phyloP scores from a whole-genome alignment of 2,113 vertebrate species.

The Cepphus grylle region DNA sequence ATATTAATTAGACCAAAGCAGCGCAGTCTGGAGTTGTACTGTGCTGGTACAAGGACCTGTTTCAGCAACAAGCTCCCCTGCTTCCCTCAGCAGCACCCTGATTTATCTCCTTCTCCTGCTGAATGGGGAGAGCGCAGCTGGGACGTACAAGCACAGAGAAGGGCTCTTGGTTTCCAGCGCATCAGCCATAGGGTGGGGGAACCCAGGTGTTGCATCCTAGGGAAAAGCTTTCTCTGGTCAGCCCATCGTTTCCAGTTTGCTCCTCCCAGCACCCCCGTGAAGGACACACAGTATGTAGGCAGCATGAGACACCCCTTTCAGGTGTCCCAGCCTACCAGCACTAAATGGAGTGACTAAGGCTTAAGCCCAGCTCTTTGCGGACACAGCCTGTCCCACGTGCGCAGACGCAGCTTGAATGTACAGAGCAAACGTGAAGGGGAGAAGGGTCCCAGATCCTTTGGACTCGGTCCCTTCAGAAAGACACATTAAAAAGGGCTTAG shows the following conservation, averaged over 20 bases:
- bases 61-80: neutral
- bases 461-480: neutral
- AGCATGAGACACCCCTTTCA: neutral
- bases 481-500: neutral
- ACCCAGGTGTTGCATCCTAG: neutral
- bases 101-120: neutral
- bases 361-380: neutral
- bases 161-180: neutral
- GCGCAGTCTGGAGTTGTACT: neutral
- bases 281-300: neutral
- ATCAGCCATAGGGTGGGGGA: neutral
- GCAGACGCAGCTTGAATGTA: fast-evolving
- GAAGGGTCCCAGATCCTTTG: neutral
- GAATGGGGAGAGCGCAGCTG: neutral
- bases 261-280: neutral
- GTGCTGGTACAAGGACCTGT: neutral
- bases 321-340: neutral
- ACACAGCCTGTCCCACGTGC: neutral
- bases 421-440: fast-evolving
- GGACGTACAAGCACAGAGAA: neutral
- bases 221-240: neutral
- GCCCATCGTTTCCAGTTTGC: neutral
- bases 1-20: neutral
- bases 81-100: neutral
- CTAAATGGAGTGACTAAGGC: neutral